Percentiles rank a stretch among this genome's conserved stretches.
Evolutionary conservation across 2,113 vertebrate species (phyloP).

Genomic region (Lucifuga dentata): DNA sequence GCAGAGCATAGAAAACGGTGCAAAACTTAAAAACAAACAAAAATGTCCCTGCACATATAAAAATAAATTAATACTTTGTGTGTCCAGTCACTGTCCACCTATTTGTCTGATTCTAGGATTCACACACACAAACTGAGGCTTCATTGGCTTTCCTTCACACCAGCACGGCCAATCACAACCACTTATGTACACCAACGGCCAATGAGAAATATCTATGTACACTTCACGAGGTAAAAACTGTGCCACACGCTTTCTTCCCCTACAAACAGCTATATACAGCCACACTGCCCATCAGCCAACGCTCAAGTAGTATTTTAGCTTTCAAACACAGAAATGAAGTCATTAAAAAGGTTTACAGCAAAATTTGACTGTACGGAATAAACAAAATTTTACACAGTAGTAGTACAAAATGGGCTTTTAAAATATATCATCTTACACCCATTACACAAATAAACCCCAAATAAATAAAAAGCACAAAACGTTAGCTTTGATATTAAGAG

Average conservation of each 20-base stretch:
- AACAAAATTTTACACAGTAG: slow-evolving; percentile 77
- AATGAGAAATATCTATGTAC: slow-evolving; percentile 76
- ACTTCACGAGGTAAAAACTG: slow-evolving; percentile 77
- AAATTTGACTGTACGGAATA: slow-evolving; percentile 54
- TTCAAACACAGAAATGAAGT: slow-evolving; percentile 61
- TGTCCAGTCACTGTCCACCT: slow-evolving; percentile 75
- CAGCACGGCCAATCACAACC: slow-evolving; percentile 70
- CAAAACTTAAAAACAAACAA: slow-evolving; percentile 71
- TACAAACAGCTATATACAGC: slow-evolving; percentile 69
- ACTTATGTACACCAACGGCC: slow-evolving; percentile 77
- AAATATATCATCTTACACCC: slow-evolving; percentile 62
- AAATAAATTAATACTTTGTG: slow-evolving; percentile 84
- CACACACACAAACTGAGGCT: slow-evolving; percentile 76
- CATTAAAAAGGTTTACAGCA: slow-evolving; percentile 72
- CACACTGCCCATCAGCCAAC: slow-evolving; percentile 43
- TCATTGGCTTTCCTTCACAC: slow-evolving; percentile 77
- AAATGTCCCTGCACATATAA: slow-evolving; percentile 82
- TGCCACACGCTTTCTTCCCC: slow-evolving; percentile 55
- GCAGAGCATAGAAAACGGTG: slow-evolving; percentile 75
- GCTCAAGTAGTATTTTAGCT: slow-evolving; percentile 63
- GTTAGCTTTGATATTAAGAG: slow-evolving; percentile 67
- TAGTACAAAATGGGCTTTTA: slow-evolving; percentile 71
- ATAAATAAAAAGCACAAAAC: slow-evolving; percentile 76
- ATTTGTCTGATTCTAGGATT: slow-evolving; percentile 72
- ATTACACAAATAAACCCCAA: slow-evolving; percentile 68